phyloP scores from a whole-genome alignment of 2,888 invertebrate species.

The Drosophila demipolita region DNA sequence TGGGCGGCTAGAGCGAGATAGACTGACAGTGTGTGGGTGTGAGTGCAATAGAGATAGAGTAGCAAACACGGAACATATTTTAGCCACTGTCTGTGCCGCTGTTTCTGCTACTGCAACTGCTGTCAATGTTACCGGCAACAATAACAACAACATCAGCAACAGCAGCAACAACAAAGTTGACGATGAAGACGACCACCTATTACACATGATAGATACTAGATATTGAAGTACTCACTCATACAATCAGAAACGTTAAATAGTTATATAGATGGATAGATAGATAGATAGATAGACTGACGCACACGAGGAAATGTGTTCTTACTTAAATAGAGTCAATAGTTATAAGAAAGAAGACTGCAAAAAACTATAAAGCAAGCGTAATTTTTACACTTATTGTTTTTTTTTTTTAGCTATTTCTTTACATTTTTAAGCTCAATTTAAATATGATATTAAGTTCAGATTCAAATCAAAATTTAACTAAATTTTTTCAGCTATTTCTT shows the following conservation, averaged over 20 bases:
- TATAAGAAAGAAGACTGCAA: background rate
- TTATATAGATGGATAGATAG: constrained; percentile 7
- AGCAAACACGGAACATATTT: constrained; percentile 74
- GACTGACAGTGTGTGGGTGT: constrained; percentile 23
- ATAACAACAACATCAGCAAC: constrained; percentile 18
- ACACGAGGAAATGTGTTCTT: constrained; percentile 26
- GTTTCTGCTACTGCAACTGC: constrained; percentile 35
- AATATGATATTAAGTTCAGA: background rate
- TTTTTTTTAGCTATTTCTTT: background rate
- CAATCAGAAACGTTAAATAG: constrained; percentile 10
- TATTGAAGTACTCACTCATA: constrained; percentile 44
- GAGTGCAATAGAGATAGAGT: constrained; percentile 44
- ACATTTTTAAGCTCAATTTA: background rate
- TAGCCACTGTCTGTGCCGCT: constrained; percentile 55
- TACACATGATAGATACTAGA: constrained; percentile 57
- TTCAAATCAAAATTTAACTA: background rate
- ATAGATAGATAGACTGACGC: constrained; percentile 21
- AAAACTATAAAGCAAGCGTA: background rate
- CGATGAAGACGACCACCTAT: constrained; percentile 58
- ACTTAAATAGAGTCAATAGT: background rate
- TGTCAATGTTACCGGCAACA: constrained; percentile 53
- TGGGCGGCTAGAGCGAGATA: constrained; percentile 56
- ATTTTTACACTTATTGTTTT: background rate
- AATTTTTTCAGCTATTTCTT: background rate
- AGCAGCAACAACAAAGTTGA: constrained; percentile 27